These are phyloP conservation scores for Liparis tanakae DNA, from an alignment of 2,797 vertebrate genomes.

Conservation along the genomic window DNA sequence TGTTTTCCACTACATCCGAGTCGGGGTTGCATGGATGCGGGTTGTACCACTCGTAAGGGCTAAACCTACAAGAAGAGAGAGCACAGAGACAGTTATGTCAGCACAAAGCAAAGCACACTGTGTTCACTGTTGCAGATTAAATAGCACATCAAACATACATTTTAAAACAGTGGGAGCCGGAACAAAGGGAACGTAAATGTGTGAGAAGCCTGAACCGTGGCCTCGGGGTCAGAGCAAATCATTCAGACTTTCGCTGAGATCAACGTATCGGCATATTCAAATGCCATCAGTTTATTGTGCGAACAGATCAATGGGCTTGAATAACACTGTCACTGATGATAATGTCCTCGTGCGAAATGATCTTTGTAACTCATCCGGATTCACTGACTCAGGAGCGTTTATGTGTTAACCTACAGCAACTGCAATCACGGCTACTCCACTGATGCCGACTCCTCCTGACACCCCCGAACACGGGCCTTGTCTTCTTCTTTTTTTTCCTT, in stretches of 20 bases:
- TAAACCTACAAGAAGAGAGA: slow-evolving; percentile 90
- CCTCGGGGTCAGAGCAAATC: slow-evolving; percentile 58
- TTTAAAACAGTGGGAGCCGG: slow-evolving; percentile 20
- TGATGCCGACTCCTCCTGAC: slow-evolving; percentile 32
- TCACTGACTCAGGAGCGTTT: slow-evolving; percentile 68
- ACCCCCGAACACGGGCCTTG: background rate
- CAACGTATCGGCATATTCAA: slow-evolving; percentile 81
- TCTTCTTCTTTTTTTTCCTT: background rate
- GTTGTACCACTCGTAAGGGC: slow-evolving; percentile 99
- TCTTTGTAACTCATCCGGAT: slow-evolving; percentile 71
- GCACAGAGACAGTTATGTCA: slow-evolving; percentile 70
- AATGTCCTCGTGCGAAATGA: slow-evolving; percentile 66
- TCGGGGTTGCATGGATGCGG: slow-evolving; percentile 99
- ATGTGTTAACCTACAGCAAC: slow-evolving; percentile 43
- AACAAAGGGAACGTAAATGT: slow-evolving; percentile 41
- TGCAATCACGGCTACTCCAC: slow-evolving; percentile 50
- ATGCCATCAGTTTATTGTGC: slow-evolving; percentile 78
- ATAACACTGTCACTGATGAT: slow-evolving; percentile 77
- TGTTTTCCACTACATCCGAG: slow-evolving; percentile 99
- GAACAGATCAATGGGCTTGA: slow-evolving; percentile 74
- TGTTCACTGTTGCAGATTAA: slow-evolving; percentile 44
- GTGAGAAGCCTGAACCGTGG: slow-evolving; percentile 28
- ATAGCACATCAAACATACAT: slow-evolving; percentile 42
- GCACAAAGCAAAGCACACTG: slow-evolving; percentile 38
- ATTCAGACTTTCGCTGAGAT: slow-evolving; percentile 66